phyloP scores from a whole-genome alignment of 2,888 invertebrate species.

The Meloe dianella region DNA sequence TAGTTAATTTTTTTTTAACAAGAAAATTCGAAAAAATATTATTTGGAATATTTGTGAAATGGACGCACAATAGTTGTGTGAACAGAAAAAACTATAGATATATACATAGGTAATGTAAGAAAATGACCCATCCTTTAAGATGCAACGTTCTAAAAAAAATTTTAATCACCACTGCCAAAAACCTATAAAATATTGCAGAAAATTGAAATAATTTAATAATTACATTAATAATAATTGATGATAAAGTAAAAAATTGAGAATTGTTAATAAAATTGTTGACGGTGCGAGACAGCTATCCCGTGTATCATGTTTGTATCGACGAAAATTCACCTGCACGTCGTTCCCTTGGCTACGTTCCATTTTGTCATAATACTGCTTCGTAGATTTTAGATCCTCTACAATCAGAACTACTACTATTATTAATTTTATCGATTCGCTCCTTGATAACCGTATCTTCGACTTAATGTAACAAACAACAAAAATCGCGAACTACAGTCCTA shows the following conservation, averaged over 20 bases:
- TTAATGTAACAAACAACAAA: conserved; percentile 16
- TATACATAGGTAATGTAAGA: conserved; percentile 19
- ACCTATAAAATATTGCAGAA: conserved; percentile 47
- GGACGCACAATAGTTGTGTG: conserved; percentile 15
- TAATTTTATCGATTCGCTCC: conserved; percentile 12
- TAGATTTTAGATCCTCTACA: conserved; percentile 9
- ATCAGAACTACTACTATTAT: conserved; percentile 27
- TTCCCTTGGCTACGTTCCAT: conserved; percentile 25
- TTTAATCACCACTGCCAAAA: conserved; percentile 57
- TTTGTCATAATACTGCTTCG: conserved; percentile 17
- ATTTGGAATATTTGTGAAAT: conserved; percentile 19
- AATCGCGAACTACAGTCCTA: conserved; percentile 38
- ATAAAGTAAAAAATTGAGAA: conserved; percentile 29
- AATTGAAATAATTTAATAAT: conserved; percentile 29
- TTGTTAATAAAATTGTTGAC: conserved; percentile 35
- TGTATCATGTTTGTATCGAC: conserved; percentile 47
- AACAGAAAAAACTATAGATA: conserved; percentile 19
- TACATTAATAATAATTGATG: conserved; percentile 1
- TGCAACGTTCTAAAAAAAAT: conserved; percentile 49
- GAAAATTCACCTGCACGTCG: conserved; percentile 31
- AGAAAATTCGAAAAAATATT: not conserved
- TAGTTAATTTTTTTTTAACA: conserved; percentile 13
- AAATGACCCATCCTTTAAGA: conserved; percentile 32
- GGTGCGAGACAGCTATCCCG: conserved; percentile 41
- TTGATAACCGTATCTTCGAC: conserved; percentile 24